These are phyloP conservation scores for Tetragnatha montana DNA, from an alignment of 2,888 invertebrate species.

Conservation along the genomic window DNA sequence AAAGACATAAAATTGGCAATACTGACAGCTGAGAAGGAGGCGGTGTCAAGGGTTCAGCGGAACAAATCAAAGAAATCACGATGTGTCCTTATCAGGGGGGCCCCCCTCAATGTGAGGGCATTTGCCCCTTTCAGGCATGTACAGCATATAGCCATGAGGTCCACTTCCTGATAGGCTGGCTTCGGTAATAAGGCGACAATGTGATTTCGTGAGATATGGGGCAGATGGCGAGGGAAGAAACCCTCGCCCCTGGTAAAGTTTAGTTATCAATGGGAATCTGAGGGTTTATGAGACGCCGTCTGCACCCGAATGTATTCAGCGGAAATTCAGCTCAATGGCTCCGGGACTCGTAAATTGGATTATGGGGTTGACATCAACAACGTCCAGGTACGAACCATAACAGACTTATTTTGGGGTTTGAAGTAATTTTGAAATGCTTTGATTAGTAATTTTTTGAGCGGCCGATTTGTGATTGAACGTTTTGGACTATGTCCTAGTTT, in stretches of 20 bases:
- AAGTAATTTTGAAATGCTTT: neutral
- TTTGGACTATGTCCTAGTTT: too few relatives aligned
- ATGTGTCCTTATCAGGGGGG: slow-evolving; percentile 48
- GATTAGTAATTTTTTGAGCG: too few relatives aligned
- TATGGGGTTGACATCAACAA: neutral
- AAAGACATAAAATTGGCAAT: slow-evolving; percentile 67
- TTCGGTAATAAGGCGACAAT: slow-evolving; percentile 47
- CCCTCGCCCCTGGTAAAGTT: slow-evolving; percentile 39
- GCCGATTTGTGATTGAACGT: too few relatives aligned
- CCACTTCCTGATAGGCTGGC: slow-evolving; percentile 48
- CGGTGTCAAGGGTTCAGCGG: slow-evolving; percentile 45
- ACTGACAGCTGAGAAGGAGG: slow-evolving; percentile 68
- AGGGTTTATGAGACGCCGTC: slow-evolving; percentile 54
- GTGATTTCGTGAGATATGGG: slow-evolving; percentile 25
- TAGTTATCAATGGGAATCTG: slow-evolving; percentile 58
- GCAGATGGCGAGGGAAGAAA: slow-evolving; percentile 44
- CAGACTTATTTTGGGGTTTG: neutral
- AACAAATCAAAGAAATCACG: slow-evolving; percentile 64
- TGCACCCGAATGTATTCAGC: slow-evolving; percentile 25
- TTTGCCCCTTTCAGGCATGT: slow-evolving; percentile 31
- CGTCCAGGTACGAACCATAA: neutral
- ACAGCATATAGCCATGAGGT: slow-evolving; percentile 42
- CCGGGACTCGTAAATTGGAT: slow-evolving; percentile 18
- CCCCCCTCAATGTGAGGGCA: slow-evolving; percentile 34
- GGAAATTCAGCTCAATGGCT: slow-evolving; percentile 28